A percentile compares a stretch with the other conserved stretches of the same genome.
Conservation (phyloP, 2,888 invertebrate species). For the Drosophila fulvimacula region DNA sequence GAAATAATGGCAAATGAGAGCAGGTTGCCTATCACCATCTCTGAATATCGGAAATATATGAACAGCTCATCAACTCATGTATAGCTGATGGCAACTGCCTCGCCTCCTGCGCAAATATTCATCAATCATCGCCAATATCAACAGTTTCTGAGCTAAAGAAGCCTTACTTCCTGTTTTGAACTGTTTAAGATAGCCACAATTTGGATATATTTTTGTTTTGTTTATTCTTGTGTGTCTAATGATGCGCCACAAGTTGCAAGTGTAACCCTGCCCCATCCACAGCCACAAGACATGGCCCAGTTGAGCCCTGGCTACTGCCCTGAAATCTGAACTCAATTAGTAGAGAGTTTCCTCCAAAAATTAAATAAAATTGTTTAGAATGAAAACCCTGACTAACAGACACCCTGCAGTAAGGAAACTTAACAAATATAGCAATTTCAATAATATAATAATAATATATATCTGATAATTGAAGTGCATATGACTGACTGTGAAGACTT, state of each 20-base stretch:
- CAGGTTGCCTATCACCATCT: too few species aligned
- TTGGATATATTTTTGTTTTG: neutral
- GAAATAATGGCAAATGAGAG: too few species aligned
- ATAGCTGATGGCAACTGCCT: too few species aligned
- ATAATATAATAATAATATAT: neutral
- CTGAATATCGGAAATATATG: too few species aligned
- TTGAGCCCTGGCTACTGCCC: constrained; percentile 21
- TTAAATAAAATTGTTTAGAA: neutral
- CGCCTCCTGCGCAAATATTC: too few species aligned
- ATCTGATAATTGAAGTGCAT: neutral
- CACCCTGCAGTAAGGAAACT: neutral
- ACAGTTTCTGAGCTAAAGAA: neutral
- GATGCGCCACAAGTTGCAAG: constrained; percentile 22
- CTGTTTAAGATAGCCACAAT: neutral
- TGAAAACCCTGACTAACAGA: neutral
- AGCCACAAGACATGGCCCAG: neutral
- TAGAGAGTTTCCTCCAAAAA: constrained; percentile 13
- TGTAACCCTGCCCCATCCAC: neutral
- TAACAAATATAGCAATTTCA: neutral
- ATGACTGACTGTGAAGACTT: neutral
- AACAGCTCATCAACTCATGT: too few species aligned
- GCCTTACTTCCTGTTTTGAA: neutral
- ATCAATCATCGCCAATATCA: neutral
- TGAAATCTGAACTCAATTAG: constrained; percentile 72
- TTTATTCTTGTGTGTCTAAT: neutral